These are phyloP conservation scores for Fopius arisanus DNA, from an alignment of 1,140 invertebrate species.

Conservation along the genomic window DNA sequence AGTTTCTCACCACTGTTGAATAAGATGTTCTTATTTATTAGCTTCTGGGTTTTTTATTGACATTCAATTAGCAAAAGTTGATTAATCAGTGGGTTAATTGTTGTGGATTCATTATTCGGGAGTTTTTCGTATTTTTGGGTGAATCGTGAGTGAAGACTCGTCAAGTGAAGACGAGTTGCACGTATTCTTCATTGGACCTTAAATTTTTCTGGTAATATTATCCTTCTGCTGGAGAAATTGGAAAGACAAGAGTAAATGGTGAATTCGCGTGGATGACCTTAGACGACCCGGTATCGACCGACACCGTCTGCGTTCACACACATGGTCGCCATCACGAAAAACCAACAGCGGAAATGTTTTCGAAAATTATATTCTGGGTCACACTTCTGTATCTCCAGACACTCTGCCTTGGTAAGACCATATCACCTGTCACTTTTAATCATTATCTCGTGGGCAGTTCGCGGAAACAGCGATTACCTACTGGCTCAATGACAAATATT, in stretches of 20 bases:
- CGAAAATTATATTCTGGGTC: conserved; percentile 23
- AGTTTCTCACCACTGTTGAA: not conserved
- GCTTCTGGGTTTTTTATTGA: not conserved
- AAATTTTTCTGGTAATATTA: not conserved
- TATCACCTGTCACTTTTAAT: not conserved
- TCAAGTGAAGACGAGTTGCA: not conserved
- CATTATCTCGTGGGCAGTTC: not conserved
- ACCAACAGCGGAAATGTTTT: conserved; percentile 20
- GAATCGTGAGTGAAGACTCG: not conserved
- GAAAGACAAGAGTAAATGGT: conserved; percentile 22
- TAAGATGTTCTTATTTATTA: not conserved
- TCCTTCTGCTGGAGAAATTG: not conserved
- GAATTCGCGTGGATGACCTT: conserved; percentile 33
- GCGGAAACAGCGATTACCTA: too few species aligned
- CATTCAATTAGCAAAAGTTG: not conserved
- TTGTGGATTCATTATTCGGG: not conserved
- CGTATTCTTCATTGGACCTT: not conserved
- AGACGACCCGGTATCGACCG: conserved; percentile 30
- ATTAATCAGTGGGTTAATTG: not conserved
- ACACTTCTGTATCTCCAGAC: not conserved
- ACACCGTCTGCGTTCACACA: conserved; percentile 22
- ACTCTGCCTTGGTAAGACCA: conserved; percentile 12
- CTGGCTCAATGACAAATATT: too few species aligned
- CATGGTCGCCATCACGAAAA: conserved; percentile 26
- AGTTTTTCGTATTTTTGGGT: not conserved